Evolutionary conservation across 2,797 vertebrate genomes (phyloP), one percentile per base, ranked within the genome.

Genomic region (Sciurus carolinensis): DNA sequence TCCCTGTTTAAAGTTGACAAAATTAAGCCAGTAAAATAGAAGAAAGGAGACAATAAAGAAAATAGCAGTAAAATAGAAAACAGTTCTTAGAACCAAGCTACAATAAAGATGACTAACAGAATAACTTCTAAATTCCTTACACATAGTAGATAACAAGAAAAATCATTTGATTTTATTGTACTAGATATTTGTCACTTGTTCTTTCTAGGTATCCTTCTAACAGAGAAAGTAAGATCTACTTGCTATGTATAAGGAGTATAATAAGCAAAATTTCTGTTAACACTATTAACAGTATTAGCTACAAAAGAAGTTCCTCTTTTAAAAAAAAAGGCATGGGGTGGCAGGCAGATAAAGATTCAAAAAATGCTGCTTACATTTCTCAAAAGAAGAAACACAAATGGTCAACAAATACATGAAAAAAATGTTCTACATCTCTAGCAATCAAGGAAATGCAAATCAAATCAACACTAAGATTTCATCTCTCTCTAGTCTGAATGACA

Each of bases 1-100:
- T 66, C 71, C n/a, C 13, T 7, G 13, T 47, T 44, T 57, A 66
- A 86, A 86, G 33, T 28, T 83, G 42, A n/a, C 42, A 54, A 86
- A 95, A 54, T 91, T 73, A 86, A 42, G 3, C 8, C 66, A 80
- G 5, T n/a, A 52, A 64, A 62, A 9, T 73, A 79, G 36, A 54
- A 81, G 3, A 26, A 80, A 71, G 50, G 66, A 79, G 71, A 64
- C 24, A 83, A 69, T 59, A 67, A 82, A 85, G 71, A 83, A 64
- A 11, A 83, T 79, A 52, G 62, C 81, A 79, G n/a, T 59, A 85
- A 94, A 90, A 82, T 54, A 36, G 75, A 75, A 42, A 88, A 67
- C 30, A 20, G 2, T 33, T 90, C 44, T 85, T 85, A 72, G 54
- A 90, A 71, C 26, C 39, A 57, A 11, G 7, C 44, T 72, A 64